Evolutionary conservation across 2,888 invertebrate species (phyloP), one percentile per base, ranked within the genome.

Genomic region (Macropis europaea): DNA sequence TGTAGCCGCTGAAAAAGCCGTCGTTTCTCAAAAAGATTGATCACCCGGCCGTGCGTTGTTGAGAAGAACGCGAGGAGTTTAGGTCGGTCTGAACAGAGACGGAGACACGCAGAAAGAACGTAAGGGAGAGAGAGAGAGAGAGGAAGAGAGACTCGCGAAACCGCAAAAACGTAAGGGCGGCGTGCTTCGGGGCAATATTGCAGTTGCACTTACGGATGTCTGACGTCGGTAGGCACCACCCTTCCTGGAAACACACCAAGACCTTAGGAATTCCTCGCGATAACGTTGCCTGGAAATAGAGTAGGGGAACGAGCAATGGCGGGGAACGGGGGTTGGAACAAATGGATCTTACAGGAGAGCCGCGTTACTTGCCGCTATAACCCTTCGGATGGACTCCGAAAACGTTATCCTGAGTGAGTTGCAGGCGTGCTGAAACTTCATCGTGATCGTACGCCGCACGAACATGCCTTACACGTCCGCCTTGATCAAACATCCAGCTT

Each of bases 161-260:
- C 59, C 42, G 32, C 64, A 73, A 73, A 64, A 64, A 71, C 43
- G 19, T 19, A n/a, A 40, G 42, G 32, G 17, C 54, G 50, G 73
- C 74, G 69, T 73, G 73, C 52, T 59, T 36, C 50, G 38, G 48
- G 50, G 73, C 63, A 73, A 74, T 75, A 75, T 75, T 53, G 73
- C 73, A 57, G 48, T 56, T 63, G 73, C 75, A 69, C 73, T 69
- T 75, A 61, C 75, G 59, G 53, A 57, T 36, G 59, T 45, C 66
- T 45, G 40, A 66, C 64, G 64, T 50, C 54, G 34, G 60, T 48
- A 38, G 59, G 48, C 30, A 7, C 42, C 47, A 48, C 24, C 45
- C 40, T 13, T 30, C n/a, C n/a, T n/a, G n/a, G n/a, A 42, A 5
- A 50, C 19, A 54, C 22, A 28, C 52, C 15, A 26, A 34, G 50